Evolutionary conservation across 1,140 invertebrate genomes (phyloP), one percentile per base, ranked within the genome.

Genomic region (Drosophila albomicans): DNA sequence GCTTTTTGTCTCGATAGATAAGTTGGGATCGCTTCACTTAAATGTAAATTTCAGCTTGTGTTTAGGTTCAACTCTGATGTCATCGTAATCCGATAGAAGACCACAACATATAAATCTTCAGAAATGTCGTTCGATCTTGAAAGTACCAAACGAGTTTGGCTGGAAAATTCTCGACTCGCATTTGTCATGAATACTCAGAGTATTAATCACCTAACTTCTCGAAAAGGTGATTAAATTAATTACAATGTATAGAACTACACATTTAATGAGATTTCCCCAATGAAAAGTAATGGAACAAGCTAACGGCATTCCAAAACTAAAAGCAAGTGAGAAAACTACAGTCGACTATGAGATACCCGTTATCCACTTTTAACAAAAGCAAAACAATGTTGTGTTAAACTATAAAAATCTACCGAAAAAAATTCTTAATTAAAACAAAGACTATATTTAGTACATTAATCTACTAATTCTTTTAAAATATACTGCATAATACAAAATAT

Each of bases 191-290:
- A 25, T 49, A 10, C 3, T 54, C 10, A 2, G 28, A 54, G 25
- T 41, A 54, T 70, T 70, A 70, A 45, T 63, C 58, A 70, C 10
- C 5, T 6, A 70, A 62, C 10, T 48, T 20, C 32, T 25, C 43
- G 4, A 3, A 30, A 11, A 13, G 28, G 13, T 5, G 51, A 65
- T 65, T 1, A 16, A 32, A 48, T 62, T 48, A 20, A 52, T 43
- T 54, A 45, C 38, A 25, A 49, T 35, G 32, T 10, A 15, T 38
- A 0, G 16, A 35, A 68, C 43, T 61, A 41, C 5, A 43, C 20
- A 41, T 43, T 46, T 52, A 62, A 69, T 45, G 35, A 52, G 11
- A 11, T 28, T 57, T 43, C 1, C 35, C 58, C 38, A 51, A 30
- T 68, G 38, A 43, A 54, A 32, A 52, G 16, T 5, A n/a, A 45